Percentiles rank a stretch among this genome's conserved stretches.
phyloP scores from a whole-genome alignment of 2,888 invertebrate genomes.

The Drosophila subsilvestris region DNA sequence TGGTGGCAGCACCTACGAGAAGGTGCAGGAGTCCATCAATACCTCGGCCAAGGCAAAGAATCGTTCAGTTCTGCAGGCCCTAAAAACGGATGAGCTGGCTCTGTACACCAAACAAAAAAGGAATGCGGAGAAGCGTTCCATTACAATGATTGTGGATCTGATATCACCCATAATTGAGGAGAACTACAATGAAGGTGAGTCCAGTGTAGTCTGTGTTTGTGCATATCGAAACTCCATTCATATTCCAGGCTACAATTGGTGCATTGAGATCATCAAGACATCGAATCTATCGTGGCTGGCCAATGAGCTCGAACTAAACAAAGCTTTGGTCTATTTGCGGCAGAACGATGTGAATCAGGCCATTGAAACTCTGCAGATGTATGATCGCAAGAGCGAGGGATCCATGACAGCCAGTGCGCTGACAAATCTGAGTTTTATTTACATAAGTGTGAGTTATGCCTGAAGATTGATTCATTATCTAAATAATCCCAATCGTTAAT shows the following conservation, averaged over 20 bases:
- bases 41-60: conserved; percentile 76
- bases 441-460: conserved; percentile 78
- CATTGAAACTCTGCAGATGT: conserved; percentile 92
- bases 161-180: conserved; percentile 93
- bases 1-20: conserved; percentile 49
- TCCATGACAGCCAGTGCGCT: conserved; percentile 93
- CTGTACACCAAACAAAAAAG: conserved; percentile 89
- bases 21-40: conserved; percentile 38
- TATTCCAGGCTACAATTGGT: conserved; percentile 89
- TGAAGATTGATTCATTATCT: not conserved
- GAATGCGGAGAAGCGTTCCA: conserved; percentile 91
- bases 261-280: conserved; percentile 95
- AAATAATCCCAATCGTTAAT: conserved; percentile 12
- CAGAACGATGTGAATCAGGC: conserved; percentile 92
- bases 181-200: conserved; percentile 87
- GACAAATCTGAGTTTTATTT: conserved; percentile 93
- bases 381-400: conserved; percentile 91
- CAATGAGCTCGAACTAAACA: conserved; percentile 95
- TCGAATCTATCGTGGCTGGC: conserved; percentile 93
- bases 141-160: conserved; percentile 94
- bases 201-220: not conserved
- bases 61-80: conserved; percentile 89
- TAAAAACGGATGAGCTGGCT: conserved; percentile 91
- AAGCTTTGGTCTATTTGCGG: conserved; percentile 93
- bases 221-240: no score